These are phyloP conservation scores for Ischnus inquisitorius DNA, from an alignment of 2,888 invertebrate species.

Conservation along the genomic window DNA sequence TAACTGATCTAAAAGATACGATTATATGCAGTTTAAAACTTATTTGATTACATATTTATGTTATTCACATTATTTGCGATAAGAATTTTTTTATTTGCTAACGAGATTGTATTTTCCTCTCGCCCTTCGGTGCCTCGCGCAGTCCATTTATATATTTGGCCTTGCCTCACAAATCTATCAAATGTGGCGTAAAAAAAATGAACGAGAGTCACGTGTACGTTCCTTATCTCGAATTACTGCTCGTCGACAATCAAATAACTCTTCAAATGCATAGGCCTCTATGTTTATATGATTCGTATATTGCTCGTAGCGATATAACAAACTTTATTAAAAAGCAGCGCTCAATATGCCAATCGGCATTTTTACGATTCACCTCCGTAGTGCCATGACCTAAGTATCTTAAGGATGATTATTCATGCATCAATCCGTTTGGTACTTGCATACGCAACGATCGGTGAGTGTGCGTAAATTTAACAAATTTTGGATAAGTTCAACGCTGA, in stretches of 20 bases:
- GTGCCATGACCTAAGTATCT: neutral
- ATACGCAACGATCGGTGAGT: neutral
- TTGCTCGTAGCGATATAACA: neutral
- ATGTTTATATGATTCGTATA: neutral
- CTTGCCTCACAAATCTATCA: neutral
- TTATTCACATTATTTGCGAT: neutral
- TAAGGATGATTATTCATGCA: neutral
- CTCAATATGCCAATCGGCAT: neutral
- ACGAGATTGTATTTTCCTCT: neutral
- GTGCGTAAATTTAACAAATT: neutral
- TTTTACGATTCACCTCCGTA: neutral
- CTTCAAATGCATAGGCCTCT: neutral
- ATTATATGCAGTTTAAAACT: too few species aligned
- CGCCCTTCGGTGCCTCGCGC: neutral
- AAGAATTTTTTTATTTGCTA: neutral
- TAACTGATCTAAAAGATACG: too few species aligned
- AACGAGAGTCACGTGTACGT: neutral
- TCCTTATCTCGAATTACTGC: constrained; percentile 6
- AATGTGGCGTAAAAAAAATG: neutral
- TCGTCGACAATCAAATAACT: neutral
- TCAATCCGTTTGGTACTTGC: neutral
- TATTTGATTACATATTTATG: too few species aligned
- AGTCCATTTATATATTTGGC: neutral
- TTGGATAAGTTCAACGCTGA: neutral
- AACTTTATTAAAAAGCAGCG: neutral